phyloP scores from a whole-genome alignment of 2,113 vertebrate genomes.

The Alethe castanea region DNA sequence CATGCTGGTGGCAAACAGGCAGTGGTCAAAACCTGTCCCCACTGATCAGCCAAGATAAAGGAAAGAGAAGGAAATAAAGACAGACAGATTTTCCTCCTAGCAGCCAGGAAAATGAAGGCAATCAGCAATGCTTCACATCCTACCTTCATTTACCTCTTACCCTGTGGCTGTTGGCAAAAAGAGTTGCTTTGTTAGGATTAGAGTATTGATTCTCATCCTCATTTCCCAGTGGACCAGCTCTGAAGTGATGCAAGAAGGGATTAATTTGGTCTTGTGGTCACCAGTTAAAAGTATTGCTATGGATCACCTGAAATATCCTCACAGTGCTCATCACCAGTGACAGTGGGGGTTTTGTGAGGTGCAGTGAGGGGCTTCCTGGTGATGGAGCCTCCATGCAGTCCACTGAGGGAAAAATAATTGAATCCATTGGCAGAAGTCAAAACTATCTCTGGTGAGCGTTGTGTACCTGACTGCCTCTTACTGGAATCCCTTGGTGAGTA shows the following conservation, averaged over 20 bases:
- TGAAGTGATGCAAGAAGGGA: not conserved
- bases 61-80: not conserved
- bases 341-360: accelerated
- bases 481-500: not conserved
- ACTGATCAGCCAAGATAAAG: not conserved
- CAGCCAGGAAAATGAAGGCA: not conserved
- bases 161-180: not conserved
- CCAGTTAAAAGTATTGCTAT: not conserved
- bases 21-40: not conserved
- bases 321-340: not conserved
- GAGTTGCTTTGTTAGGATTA: not conserved
- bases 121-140: not conserved
- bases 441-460: not conserved
- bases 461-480: not conserved
- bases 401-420: not conserved
- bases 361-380: not conserved
- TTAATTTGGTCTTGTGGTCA: not conserved
- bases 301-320: not conserved
- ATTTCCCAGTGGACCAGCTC: not conserved
- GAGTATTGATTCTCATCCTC: not conserved
- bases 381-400: not conserved
- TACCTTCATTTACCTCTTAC: not conserved
- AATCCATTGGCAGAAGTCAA: not conserved
- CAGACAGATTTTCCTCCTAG: not conserved
- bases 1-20: not conserved